A percentile compares a stretch with the other conserved stretches of the same genome.
Conservation (phyloP, 2,797 vertebrate genomes). For the Gallinago solitaria region DNA sequence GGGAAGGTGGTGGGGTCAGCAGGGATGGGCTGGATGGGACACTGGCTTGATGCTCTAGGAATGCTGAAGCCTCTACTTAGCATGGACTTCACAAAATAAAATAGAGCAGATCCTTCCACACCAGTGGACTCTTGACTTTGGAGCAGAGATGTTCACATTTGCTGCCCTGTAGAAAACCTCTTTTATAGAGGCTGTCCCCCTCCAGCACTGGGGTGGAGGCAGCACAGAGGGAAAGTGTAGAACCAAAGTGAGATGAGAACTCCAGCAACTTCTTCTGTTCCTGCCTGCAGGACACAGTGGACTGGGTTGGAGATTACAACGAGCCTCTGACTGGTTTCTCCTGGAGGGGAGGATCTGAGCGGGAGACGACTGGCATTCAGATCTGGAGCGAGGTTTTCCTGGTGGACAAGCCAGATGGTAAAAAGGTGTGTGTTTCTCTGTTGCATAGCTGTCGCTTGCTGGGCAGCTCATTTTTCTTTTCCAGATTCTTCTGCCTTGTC, state of each 20-base stretch:
- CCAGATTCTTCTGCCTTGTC: background rate
- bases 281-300: conserved; percentile 82
- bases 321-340: conserved; percentile 96
- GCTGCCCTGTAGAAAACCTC: background rate
- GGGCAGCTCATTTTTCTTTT: background rate
- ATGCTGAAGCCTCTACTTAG: background rate
- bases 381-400: conserved; percentile 98
- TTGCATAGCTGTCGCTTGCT: background rate
- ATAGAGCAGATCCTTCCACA: background rate
- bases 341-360: conserved; percentile 96
- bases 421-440: conserved; percentile 80
- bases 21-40: background rate
- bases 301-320: conserved; percentile 91
- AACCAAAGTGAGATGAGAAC: background rate
- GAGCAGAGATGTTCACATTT: background rate
- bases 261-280: background rate
- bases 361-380: conserved; percentile 98
- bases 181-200: background rate
- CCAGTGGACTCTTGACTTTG: background rate
- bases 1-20: too few relatives aligned
- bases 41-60: background rate
- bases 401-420: conserved; percentile 93
- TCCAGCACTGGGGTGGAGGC: background rate
- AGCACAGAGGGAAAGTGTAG: background rate
- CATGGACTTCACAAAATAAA: background rate